Percentiles rank a stretch among this genome's conserved stretches.
These are phyloP conservation scores for human DNA, from an alignment of 2,113 vertebrate genomes.

Conservation along the genomic window DNA sequence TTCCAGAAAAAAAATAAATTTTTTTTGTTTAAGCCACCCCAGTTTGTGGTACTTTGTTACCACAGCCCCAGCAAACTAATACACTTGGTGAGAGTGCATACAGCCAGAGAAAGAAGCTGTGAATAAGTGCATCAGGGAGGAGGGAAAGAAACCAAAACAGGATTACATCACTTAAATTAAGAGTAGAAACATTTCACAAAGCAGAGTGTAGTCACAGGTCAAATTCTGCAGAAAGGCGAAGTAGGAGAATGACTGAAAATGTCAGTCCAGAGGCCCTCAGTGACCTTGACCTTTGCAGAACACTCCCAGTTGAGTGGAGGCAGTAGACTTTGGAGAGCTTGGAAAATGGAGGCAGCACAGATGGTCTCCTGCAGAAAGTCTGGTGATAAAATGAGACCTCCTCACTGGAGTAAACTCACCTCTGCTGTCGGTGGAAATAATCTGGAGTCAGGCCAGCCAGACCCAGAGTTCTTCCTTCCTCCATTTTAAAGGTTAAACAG, in stretches of 20 bases:
- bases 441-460: background rate
- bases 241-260: constrained; percentile 44
- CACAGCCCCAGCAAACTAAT: background rate
- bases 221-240: constrained; percentile 64
- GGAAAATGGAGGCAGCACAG: background rate
- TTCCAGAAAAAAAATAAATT: background rate
- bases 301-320: background rate
- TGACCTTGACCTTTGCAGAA: constrained; percentile 52
- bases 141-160: background rate
- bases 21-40: background rate
- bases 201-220: background rate
- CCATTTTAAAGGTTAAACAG: background rate
- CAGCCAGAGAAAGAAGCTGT: background rate
- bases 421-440: background rate
- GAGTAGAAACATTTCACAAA: constrained; percentile 33
- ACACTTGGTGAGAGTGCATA: background rate
- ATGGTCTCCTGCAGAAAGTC: background rate
- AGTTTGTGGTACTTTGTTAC: background rate
- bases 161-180: background rate
- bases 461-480: background rate
- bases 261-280: background rate
- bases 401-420: too few relatives aligned
- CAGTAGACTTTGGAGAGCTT: background rate
- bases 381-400: background rate
- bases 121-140: background rate